Percentiles rank a stretch among this genome's conserved stretches.
phyloP scores from a whole-genome alignment of 2,888 invertebrate genomes.

The Dugesia japonica region DNA sequence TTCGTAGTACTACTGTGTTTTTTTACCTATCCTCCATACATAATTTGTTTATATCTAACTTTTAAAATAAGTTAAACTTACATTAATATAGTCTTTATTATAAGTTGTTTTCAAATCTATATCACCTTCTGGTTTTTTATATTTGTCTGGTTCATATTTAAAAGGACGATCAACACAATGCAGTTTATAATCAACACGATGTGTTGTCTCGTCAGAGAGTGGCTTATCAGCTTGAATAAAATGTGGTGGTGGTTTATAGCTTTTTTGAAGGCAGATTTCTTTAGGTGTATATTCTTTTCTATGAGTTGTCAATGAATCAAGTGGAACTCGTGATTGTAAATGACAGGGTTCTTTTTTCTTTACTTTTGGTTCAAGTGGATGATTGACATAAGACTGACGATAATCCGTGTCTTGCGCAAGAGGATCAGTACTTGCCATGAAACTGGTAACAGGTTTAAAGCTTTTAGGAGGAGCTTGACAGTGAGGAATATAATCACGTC shows the following conservation, averaged over 20 bases:
- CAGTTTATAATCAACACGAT: slow-evolving; percentile 41
- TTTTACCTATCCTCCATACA: too few relatives aligned
- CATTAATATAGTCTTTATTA: slow-evolving; percentile 26
- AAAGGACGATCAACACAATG: slow-evolving; percentile 32
- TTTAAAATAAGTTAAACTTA: too few relatives aligned
- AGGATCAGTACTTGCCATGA: slow-evolving; percentile 41
- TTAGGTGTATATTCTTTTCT: slow-evolving; percentile 36
- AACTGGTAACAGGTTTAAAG: slow-evolving; percentile 41
- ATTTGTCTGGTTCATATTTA: slow-evolving; percentile 31
- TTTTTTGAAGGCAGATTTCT: slow-evolving; percentile 17
- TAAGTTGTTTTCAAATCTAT: slow-evolving; percentile 30
- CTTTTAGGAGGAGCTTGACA: slow-evolving; percentile 39
- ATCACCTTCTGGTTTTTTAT: slow-evolving; percentile 31
- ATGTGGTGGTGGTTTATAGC: slow-evolving; percentile 30
- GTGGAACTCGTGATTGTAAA: slow-evolving; percentile 17
- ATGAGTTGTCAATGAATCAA: slow-evolving; percentile 36
- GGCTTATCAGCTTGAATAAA: slow-evolving; percentile 43
- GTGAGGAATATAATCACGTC: slow-evolving; percentile 41
- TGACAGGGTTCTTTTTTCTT: slow-evolving; percentile 23
- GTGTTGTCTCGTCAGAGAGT: slow-evolving; percentile 45
- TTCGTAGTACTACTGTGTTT: too few relatives aligned
- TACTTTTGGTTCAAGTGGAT: slow-evolving; percentile 39
- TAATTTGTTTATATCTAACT: too few relatives aligned
- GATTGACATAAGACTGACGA: slow-evolving; percentile 42
- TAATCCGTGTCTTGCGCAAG: slow-evolving; percentile 44